A percentile compares a stretch with the other conserved stretches of the same genome.
Conservation (phyloP, 2,888 invertebrate species). For the Keiferia lycopersicella region DNA sequence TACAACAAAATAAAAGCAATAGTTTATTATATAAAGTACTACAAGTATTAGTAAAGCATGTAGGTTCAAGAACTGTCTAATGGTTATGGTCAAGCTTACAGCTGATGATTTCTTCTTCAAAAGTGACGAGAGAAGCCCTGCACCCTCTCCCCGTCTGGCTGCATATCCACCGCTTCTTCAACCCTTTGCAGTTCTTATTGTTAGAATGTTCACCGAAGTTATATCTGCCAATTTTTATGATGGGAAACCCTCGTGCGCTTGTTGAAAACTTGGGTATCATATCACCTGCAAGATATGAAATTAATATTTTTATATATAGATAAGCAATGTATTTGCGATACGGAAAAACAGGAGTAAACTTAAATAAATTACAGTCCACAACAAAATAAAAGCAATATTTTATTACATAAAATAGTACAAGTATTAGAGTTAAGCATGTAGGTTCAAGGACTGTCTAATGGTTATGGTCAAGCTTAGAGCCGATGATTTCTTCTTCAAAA, state of each 20-base stretch:
- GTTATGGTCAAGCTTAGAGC: neutral
- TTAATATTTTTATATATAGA: too few relatives aligned
- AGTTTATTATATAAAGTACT: too few relatives aligned
- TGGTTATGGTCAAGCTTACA: too few relatives aligned
- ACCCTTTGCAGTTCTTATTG: neutral
- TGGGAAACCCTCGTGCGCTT: neutral
- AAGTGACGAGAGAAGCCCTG: neutral
- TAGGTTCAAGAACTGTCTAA: too few relatives aligned
- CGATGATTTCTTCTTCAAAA: neutral
- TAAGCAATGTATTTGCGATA: too few relatives aligned
- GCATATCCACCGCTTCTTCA: constrained; percentile 3
- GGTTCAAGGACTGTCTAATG: neutral
- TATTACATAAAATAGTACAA: neutral
- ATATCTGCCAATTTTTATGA: neutral
- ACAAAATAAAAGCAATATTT: neutral
- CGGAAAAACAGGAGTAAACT: too few relatives aligned
- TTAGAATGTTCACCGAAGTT: neutral
- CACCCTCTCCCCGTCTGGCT: neutral
- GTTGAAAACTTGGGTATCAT: neutral
- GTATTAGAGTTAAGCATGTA: too few relatives aligned
- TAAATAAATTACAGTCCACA: too few relatives aligned
- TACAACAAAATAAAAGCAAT: too few relatives aligned
- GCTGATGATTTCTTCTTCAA: too few relatives aligned
- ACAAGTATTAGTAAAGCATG: too few relatives aligned
- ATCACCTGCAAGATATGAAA: too few relatives aligned